Conservation (phyloP, 2,113 vertebrate genomes). For the Pachycephala philippinensis region DNA sequence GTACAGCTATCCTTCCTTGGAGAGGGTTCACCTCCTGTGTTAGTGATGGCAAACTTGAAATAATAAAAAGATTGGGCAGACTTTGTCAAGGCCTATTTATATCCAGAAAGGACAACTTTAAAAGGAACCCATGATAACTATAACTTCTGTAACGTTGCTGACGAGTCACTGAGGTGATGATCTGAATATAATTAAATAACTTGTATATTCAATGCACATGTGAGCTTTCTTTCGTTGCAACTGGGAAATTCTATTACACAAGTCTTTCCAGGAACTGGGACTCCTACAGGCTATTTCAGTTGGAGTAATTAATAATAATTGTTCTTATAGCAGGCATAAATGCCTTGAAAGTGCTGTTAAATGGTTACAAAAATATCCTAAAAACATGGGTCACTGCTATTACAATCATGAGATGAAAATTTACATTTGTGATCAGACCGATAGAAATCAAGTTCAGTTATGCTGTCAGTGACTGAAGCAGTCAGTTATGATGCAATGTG, state of each 20-base stretch:
- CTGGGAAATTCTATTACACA: background rate
- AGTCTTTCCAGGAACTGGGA: background rate
- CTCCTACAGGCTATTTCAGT: background rate
- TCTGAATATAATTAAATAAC: background rate
- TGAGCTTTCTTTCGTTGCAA: background rate
- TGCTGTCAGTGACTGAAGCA: background rate
- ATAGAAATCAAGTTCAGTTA: background rate
- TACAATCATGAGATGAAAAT: background rate
- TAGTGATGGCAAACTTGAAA: background rate
- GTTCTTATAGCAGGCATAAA: background rate
- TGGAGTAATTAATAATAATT: background rate
- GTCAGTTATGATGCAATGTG: background rate
- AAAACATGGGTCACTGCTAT: background rate
- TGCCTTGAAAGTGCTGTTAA: background rate
- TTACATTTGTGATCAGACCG: background rate
- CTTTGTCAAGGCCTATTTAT: background rate
- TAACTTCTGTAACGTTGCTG: background rate
- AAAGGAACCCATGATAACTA: background rate
- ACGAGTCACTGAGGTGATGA: background rate
- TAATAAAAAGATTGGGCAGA: background rate
- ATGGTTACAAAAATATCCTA: background rate
- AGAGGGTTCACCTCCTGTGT: background rate
- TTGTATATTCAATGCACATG: background rate
- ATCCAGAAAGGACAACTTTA: background rate
- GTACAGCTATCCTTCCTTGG: background rate